Evolutionary conservation across 2,113 vertebrate genomes (phyloP), one percentile per base, ranked within the genome.

Genomic region (Epinephelus fuscoguttatus): DNA sequence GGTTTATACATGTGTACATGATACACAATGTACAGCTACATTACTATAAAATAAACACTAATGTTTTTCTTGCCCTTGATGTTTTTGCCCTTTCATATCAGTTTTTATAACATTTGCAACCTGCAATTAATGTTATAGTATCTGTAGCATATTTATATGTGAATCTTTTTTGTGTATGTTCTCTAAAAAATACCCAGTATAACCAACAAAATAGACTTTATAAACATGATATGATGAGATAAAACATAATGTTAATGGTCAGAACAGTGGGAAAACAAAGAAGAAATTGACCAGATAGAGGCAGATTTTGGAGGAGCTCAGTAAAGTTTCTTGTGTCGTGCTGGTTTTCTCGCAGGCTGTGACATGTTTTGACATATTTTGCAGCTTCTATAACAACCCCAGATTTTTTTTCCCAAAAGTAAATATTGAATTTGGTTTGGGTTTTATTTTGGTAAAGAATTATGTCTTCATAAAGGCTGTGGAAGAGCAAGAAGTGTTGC

Each of bases 271-370:
- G 23, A n/a, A 60, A 50, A 49, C 0, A 53, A 59, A 61, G 18
- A 18, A n/a, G 4, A 64, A 6, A n/a, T 19, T 4, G 15, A 42
- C 17, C 21, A 21, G 10, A 33, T 33, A 4, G 45, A 55, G 19
- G 23, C 13, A 42, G 69, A 55, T 19, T 62, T 57, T 53, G 3
- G 61, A 61, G 30, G 57, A 14, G 30, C 37, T 77, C 52, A 21
- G 67, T 33, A 8, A 12, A 33, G 11, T 70, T 49, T 42, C 25
- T 37, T n/a, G 45, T 67, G 50, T 56, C 70, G 8, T 57, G 62
- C 14, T 69, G 33, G 25, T 47, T 81, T 59, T 13, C 78, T 77
- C 62, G 62, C 66, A 40, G 77, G 59, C 67, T 59, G 49, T 88
- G 73, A 82, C 61, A 40, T 56, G 33, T 77, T 61, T 23, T 52